These are phyloP conservation scores for Sphaerophoria taeniata DNA, from an alignment of 2,888 invertebrate genomes.

Conservation along the genomic window DNA sequence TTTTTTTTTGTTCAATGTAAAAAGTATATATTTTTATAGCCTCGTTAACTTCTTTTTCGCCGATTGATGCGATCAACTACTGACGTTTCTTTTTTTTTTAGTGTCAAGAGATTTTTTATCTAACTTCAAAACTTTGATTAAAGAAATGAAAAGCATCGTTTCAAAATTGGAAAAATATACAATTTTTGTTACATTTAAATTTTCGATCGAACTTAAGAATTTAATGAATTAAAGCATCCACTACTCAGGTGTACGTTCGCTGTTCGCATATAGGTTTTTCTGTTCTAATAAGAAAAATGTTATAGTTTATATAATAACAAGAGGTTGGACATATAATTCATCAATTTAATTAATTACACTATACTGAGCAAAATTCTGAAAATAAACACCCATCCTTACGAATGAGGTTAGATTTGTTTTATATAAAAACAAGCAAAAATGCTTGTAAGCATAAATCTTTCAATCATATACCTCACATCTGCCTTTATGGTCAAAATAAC, in stretches of 20 bases:
- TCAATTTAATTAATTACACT: too few species aligned
- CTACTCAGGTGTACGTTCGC: too few species aligned
- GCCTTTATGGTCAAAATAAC: background rate
- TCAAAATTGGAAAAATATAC: background rate
- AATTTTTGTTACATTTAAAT: background rate
- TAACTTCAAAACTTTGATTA: constrained; percentile 6
- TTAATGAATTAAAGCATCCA: too few species aligned
- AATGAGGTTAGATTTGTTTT: too few species aligned
- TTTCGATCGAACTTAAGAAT: too few species aligned
- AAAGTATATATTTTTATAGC: constrained; percentile 26
- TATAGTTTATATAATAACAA: too few species aligned
- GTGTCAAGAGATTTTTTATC: constrained; percentile 32
- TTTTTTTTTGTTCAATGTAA: too few species aligned
- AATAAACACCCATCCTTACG: too few species aligned
- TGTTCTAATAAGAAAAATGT: too few species aligned
- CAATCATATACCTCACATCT: background rate
- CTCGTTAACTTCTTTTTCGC: constrained; percentile 53
- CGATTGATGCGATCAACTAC: constrained; percentile 70
- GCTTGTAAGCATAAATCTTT: background rate
- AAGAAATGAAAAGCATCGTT: background rate
- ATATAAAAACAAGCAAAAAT: background rate
- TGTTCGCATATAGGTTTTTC: too few species aligned
- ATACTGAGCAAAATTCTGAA: too few species aligned
- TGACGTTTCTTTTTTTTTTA: constrained; percentile 40
- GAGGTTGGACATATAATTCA: background rate